Conservation (phyloP, 2,113 vertebrate genomes). For the Anser cygnoides region DNA sequence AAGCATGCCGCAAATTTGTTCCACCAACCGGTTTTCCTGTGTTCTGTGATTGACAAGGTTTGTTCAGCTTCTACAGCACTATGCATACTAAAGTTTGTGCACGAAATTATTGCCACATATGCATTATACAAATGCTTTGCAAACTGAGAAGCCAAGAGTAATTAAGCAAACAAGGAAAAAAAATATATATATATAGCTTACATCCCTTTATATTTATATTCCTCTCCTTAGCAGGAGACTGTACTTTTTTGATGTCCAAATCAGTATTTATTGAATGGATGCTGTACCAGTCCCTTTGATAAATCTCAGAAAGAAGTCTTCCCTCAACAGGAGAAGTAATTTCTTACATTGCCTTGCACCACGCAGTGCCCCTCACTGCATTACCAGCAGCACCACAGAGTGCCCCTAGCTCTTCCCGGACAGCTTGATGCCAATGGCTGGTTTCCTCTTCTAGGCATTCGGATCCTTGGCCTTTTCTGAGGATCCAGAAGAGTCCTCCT, state of each 20-base stretch:
- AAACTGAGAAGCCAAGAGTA: background rate
- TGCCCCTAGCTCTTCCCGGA: background rate
- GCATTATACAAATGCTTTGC: background rate
- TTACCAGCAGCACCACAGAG: too few species aligned
- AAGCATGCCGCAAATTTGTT: slow-evolving; percentile 53
- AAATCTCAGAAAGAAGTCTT: background rate
- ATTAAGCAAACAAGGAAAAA: background rate
- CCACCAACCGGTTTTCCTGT: slow-evolving; percentile 39
- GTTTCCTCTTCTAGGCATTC: background rate
- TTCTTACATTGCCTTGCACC: background rate
- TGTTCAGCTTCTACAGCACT: background rate
- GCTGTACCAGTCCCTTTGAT: background rate
- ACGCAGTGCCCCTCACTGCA: too few species aligned
- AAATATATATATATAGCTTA: background rate
- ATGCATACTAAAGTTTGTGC: background rate
- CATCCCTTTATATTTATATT: background rate
- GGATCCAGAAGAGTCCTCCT: background rate
- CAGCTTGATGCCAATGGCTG: background rate
- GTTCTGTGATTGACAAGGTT: slow-evolving; percentile 21
- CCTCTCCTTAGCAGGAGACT: background rate
- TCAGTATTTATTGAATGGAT: background rate
- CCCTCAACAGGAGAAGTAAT: background rate
- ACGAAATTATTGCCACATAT: slow-evolving; percentile 8
- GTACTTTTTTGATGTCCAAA: background rate
- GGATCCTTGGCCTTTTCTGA: background rate